Evolutionary conservation across 2,113 vertebrate genomes (phyloP).

Genomic region (Mus pahari): DNA sequence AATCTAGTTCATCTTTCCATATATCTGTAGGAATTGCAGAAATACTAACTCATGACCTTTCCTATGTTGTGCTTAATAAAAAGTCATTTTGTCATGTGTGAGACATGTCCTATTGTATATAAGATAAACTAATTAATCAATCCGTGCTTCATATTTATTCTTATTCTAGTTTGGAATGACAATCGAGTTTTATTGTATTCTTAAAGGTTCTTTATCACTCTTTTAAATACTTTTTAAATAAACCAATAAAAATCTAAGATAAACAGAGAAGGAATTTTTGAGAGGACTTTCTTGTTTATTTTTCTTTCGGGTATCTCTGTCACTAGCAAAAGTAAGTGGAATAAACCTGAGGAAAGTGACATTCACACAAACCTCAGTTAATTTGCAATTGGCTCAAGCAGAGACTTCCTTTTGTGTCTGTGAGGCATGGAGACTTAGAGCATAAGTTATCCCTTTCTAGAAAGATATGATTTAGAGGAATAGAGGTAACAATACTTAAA

Average conservation of each 20-base stretch:
- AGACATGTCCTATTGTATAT: background rate
- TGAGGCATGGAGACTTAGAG: background rate
- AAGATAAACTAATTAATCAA: background rate
- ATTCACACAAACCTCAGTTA: background rate
- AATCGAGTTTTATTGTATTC: background rate
- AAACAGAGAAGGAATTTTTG: background rate
- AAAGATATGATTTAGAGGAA: background rate
- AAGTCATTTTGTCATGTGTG: slow-evolving; percentile 3
- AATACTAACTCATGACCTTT: slow-evolving; percentile 3
- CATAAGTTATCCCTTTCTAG: background rate
- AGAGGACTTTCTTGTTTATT: background rate
- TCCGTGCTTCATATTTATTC: slow-evolving; percentile 21
- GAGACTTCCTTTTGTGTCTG: background rate
- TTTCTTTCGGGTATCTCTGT: slow-evolving; percentile 4
- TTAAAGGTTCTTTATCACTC: background rate
- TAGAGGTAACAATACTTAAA: slow-evolving; percentile 34
- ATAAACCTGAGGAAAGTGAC: background rate
- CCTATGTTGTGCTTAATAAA: background rate
- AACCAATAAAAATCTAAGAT: background rate
- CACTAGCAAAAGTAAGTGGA: background rate
- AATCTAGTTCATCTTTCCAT: slow-evolving; percentile 14
- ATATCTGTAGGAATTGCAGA: background rate
- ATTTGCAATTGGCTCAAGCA: background rate
- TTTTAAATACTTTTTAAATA: slow-evolving; percentile 45
- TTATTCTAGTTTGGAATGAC: slow-evolving; percentile 41